Conservation (phyloP, 2,888 invertebrate genomes). For the Eilema caniola region DNA sequence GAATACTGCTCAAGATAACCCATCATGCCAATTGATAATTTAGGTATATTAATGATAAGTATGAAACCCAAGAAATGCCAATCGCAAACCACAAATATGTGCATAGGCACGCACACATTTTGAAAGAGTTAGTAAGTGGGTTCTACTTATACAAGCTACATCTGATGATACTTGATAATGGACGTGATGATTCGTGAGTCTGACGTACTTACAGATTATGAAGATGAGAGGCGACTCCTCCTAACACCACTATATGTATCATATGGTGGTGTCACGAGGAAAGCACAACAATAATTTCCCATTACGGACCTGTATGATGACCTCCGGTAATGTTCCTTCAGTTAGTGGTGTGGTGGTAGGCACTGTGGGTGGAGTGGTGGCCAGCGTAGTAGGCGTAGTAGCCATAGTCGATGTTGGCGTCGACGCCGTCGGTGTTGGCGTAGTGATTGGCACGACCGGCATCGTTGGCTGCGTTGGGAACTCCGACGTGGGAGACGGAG, state of each 20-base stretch:
- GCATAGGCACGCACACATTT: conserved; percentile 30
- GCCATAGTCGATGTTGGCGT: conserved; percentile 53
- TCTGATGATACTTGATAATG: conserved; percentile 18
- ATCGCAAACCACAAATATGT: conserved; percentile 28
- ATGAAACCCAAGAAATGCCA: conserved; percentile 37
- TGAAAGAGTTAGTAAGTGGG: conserved; percentile 37
- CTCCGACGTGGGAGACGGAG: conserved; percentile 60
- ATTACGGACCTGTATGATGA: conserved; percentile 76
- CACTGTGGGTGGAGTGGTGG: conserved; percentile 56
- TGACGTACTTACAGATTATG: conserved; percentile 22
- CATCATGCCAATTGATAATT: conserved; percentile 45
- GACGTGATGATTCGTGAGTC: conserved; percentile 28
- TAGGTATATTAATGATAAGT: conserved; percentile 39
- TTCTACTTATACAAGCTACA: conserved; percentile 31
- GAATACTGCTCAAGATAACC: conserved; percentile 15
- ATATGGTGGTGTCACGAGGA: not conserved
- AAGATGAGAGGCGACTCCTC: not conserved
- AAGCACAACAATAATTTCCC: conserved; percentile 17
- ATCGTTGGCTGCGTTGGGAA: conserved; percentile 53
- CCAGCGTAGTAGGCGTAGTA: conserved; percentile 52
- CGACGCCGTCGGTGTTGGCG: conserved; percentile 54
- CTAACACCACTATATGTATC: no score
- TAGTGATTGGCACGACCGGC: conserved; percentile 32
- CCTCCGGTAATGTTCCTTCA: conserved; percentile 72
- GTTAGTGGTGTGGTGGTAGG: conserved; percentile 67